Base-by-base conservation (phyloP, 37 sponge, comb jelly and placozoan genomes). In the Amphimedon queenslandica region DNA sequence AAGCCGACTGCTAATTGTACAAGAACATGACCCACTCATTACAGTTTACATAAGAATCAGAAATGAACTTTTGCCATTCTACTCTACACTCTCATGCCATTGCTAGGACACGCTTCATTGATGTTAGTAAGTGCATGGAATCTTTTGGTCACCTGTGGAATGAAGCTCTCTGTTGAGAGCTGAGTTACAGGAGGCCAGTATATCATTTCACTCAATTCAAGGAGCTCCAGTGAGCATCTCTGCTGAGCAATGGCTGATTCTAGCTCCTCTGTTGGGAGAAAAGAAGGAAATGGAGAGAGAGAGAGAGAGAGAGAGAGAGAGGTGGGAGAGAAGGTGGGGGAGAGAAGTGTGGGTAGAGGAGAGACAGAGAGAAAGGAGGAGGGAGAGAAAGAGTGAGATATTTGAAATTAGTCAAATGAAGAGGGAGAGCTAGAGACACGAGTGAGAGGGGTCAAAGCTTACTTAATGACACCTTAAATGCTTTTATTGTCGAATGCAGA, bases 401-500 rank as follows among this genome's bases (percentile, higher is more conserved):
- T n/a, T n/a, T n/a, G n/a, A n/a, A n/a, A n/a, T n/a, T n/a, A n/a
- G n/a, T n/a, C n/a, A n/a, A n/a, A n/a, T n/a, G n/a, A n/a, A n/a
- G n/a, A n/a, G n/a, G n/a, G n/a, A n/a, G n/a, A n/a, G n/a, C n/a
- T n/a, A n/a, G n/a, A n/a, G n/a, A n/a, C n/a, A n/a, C n/a, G n/a
- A n/a, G n/a, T n/a, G n/a, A n/a, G n/a, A n/a, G n/a, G n/a, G n/a
- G n/a, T n/a, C n/a, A n/a, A n/a, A n/a, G n/a, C 77, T 64, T 55
- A 83, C 77, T 76, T 42, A 83, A 71, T 23, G 84, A 70, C n/a
- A 83, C 77, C 25, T 76, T 72, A 64, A 76, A 77, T 0, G 84
- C 77, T 37, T 76, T 77, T n/a, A 83, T 76, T 30, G 84, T 42
- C 29, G 84, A 77, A 13, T 71, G 47, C 6, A 82, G 82, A 27